phyloP scores from a whole-genome alignment of 2,888 invertebrate species.

The Stramonita haemastoma region DNA sequence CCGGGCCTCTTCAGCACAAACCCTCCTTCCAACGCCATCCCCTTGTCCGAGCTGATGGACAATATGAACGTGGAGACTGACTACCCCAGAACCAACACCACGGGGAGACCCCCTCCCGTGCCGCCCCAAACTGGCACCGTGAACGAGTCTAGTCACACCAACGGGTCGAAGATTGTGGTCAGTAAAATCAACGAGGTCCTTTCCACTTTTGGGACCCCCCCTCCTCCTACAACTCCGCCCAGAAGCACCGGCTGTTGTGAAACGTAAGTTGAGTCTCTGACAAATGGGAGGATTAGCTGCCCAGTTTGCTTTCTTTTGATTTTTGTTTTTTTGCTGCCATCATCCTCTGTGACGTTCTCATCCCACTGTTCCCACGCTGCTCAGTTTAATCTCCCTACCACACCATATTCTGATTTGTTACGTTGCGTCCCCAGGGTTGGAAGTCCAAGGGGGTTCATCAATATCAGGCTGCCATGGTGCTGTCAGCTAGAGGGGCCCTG shows the following conservation, averaged over 20 bases:
- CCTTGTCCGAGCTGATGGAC: conserved; percentile 2
- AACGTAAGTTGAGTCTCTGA: conserved; percentile 45
- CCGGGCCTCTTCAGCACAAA: conserved; percentile 50
- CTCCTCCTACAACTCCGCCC: neutral
- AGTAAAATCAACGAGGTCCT: conserved; percentile 8
- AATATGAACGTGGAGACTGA: neutral
- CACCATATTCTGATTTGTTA: too few relatives aligned
- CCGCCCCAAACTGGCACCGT: neutral
- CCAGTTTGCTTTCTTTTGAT: too few relatives aligned
- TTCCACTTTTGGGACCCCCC: conserved; percentile 4
- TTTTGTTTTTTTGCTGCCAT: too few relatives aligned
- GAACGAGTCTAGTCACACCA: neutral
- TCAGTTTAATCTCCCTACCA: too few relatives aligned
- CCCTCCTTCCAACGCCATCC: conserved; percentile 43
- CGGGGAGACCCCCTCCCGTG: neutral
- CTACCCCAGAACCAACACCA: neutral
- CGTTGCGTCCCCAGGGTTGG: too few relatives aligned
- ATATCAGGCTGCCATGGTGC: too few relatives aligned
- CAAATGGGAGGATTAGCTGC: neutral
- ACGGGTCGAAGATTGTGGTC: neutral
- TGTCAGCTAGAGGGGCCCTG: too few relatives aligned
- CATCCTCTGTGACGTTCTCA: too few relatives aligned
- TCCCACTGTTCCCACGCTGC: too few relatives aligned
- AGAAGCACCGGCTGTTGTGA: conserved; percentile 50
- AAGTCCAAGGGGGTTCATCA: too few relatives aligned